Percentiles rank a stretch among this genome's conserved stretches.
phyloP scores from a whole-genome alignment of 2,113 vertebrate species.

The Egretta garzetta region DNA sequence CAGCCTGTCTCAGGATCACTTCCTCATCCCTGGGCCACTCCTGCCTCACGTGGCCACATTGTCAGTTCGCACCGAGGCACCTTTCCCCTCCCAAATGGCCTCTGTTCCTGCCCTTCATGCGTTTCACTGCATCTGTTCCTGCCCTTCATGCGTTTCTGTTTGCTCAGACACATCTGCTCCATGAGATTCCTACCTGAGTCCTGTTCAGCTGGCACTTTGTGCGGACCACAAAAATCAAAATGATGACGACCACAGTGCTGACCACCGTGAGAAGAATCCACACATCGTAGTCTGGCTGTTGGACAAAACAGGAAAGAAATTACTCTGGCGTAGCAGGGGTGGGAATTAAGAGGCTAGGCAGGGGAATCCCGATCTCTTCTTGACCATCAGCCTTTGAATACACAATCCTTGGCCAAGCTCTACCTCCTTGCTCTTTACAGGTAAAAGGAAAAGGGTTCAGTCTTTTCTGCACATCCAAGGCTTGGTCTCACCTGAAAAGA shows the following conservation, averaged over 20 bases:
- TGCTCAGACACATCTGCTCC: not conserved
- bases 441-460: not conserved
- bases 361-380: not conserved
- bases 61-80: not conserved
- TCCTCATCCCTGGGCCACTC: not conserved
- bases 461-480: not conserved
- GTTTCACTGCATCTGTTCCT: not conserved
- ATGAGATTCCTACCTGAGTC: slow-evolving; percentile 78
- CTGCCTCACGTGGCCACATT: not conserved
- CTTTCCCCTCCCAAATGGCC: not conserved
- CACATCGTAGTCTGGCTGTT: slow-evolving; percentile 90
- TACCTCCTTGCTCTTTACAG: not conserved
- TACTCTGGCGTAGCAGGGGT: not conserved
- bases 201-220: slow-evolving; percentile 87
- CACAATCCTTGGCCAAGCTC: not conserved
- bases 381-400: not conserved
- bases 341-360: not conserved
- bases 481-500: not conserved
- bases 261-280: slow-evolving; percentile 93
- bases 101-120: not conserved
- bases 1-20: not conserved
- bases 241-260: slow-evolving; percentile 85
- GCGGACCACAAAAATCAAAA: slow-evolving; percentile 86
- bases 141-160: not conserved
- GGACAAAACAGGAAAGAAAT: slow-evolving; percentile 13